Base-by-base conservation (phyloP, 2,797 vertebrate species). In the Xiphorhynchus erythropygius region DNA sequence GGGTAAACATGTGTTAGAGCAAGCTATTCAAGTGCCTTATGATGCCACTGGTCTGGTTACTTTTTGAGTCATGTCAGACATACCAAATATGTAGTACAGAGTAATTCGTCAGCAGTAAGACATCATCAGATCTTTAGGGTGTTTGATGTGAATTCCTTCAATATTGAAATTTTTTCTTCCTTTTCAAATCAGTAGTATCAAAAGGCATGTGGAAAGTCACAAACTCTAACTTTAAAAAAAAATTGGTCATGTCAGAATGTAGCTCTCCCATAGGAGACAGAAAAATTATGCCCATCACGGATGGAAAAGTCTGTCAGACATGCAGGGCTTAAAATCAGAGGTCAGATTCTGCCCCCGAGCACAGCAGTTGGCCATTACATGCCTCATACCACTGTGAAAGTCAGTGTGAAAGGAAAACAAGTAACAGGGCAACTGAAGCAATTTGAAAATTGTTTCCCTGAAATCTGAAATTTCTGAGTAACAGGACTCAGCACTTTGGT, bases 211-310 rank as follows among this genome's bases (percentile, higher is more conserved):
- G 14, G 11, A 12, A 8, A 78, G 19, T 65, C 42, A 73, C 15
- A 68, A 23, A 35, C 9, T 32, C 23, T 7, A n/a, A 32, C 7
- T 33, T 18, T 11, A 47, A 32, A 53, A 24, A 52, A 49, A 49
- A 52, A 49, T 49, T 0, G 2, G 15, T 12, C 8, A 39, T 1
- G 1, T 37, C 30, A 59, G 4, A 73, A 76, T 13, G 3, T 6
- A 65, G n/a, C n/a, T 71, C 50, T 83, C 33, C 39, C 30, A 56
- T 2, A 3, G 1, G 0, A 70, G 9, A 59, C 13, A 42, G 37
- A 62, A 85, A 60, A 91, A 52, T 30, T 49, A 75, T 13, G 8
- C 14, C 25, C 30, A 33, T 37, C 7, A 7, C 12, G 18, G 14
- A 62, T 12, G 9, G 28, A 56, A 9, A 44, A 55, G 28, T 44